These are phyloP conservation scores for Capricornis sumatraensis DNA, from an alignment of 2,113 vertebrate species.

Conservation along the genomic window DNA sequence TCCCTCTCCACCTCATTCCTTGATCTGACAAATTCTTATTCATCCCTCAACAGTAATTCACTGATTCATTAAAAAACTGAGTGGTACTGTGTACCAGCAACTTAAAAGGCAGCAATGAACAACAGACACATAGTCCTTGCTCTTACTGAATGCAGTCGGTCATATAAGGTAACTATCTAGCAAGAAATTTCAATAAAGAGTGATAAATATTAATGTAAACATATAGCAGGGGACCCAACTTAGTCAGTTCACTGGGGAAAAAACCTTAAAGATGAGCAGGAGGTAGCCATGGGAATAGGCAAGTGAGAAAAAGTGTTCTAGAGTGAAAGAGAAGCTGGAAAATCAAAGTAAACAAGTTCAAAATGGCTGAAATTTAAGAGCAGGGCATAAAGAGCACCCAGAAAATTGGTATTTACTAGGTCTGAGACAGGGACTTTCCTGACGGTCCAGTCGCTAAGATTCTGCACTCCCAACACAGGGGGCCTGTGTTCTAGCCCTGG, in stretches of 20 bases:
- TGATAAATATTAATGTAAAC: not conserved
- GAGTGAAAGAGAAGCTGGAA: not conserved
- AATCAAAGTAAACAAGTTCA: not conserved
- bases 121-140: not conserved
- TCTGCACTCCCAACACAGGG: not conserved
- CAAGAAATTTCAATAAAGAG: not conserved
- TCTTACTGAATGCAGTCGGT: not conserved
- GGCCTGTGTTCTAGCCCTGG: not conserved
- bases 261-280: not conserved
- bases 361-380: not conserved
- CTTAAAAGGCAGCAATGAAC: not conserved
- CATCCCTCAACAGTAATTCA: not conserved
- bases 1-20: not conserved
- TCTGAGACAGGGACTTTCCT: not conserved
- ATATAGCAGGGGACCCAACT: not conserved
- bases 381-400: not conserved
- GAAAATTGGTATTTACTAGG: not conserved
- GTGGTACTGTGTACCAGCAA: not conserved
- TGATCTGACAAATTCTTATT: not conserved
- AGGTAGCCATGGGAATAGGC: not conserved
- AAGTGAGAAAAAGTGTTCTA: not conserved
- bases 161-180: not conserved
- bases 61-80: not conserved
- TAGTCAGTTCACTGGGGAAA: not conserved
- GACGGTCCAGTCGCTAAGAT: not conserved